phyloP scores from a whole-genome alignment of 2,113 vertebrate genomes.

The Picathartes gymnocephalus region DNA sequence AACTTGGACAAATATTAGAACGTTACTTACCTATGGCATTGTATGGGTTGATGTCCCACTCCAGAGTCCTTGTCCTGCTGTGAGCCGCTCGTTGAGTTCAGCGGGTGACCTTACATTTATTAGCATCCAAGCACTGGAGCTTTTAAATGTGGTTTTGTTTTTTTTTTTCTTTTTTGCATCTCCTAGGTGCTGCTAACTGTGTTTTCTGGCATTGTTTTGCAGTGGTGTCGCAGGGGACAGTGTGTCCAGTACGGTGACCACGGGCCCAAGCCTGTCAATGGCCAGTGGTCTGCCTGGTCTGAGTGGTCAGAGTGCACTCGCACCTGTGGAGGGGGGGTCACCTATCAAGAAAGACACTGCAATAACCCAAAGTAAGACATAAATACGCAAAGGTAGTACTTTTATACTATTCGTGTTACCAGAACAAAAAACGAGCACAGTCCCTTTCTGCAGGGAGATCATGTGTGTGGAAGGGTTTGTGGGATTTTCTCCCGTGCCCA shows the following conservation, averaged over 20 bases:
- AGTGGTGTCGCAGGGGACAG: slow-evolving; percentile 97
- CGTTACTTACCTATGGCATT: background rate
- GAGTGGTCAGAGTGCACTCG: slow-evolving; percentile 93
- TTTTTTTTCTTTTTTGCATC: background rate
- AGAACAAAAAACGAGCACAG: background rate
- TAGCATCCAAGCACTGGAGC: background rate
- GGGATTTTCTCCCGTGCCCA: background rate
- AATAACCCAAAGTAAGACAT: slow-evolving; percentile 87
- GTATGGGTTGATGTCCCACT: background rate
- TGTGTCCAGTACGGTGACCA: slow-evolving; percentile 90
- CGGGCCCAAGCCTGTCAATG: slow-evolving; percentile 85
- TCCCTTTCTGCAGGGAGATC: background rate
- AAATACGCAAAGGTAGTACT: background rate
- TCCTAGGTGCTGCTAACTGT: background rate
- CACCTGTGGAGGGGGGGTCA: slow-evolving; percentile 90
- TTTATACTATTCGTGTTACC: background rate
- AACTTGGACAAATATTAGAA: background rate
- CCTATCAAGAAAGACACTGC: slow-evolving; percentile 87
- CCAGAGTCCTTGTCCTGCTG: background rate
- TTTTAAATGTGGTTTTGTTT: background rate
- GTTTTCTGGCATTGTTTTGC: slow-evolving; percentile 30
- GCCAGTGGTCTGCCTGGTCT: slow-evolving; percentile 92
- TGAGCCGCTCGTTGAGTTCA: background rate
- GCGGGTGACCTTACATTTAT: background rate
- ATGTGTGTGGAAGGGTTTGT: background rate